Base-by-base conservation (phyloP, 2,888 invertebrate species). In the Sinotaia quadrata region DNA sequence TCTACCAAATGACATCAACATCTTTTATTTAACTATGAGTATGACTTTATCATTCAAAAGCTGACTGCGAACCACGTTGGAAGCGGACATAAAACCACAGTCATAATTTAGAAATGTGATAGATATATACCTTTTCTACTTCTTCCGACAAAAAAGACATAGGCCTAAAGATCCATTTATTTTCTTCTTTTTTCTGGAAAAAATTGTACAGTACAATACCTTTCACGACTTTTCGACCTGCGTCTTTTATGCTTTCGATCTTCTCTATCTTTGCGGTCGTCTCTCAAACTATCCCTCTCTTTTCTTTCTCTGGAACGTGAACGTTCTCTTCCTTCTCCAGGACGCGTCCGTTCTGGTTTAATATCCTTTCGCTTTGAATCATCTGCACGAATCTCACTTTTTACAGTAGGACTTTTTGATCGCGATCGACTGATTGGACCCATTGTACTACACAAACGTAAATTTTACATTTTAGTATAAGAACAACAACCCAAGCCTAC, bases 241-340 rank as follows among this genome's bases (percentile, higher is more conserved):
- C 72, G 76, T 59, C 75, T 70, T 61, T 78, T 74, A 67, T 80
- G 79, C 47, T 80, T 77, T 21, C 79, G 57, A 68, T 69, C 18
- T 75, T 78, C 47, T 71, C 69, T 47, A 77, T 77, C 60, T 75
- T 72, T 47, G 61, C 75, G 56, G 15, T 65, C 65, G 29, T 65
- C 65, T 44, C 54, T 65, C n/a, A n/a, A n/a, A 10, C 29, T 36
- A 33, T 65, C 65, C 24, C 62, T 36, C 10, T 62, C 62, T 44
- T 47, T 44, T 34, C 80, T 68, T 49, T 75, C 73, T 66, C 74
- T 69, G 3, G 73, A 73, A 21, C 68, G 29, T 27, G 75, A 75
- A 37, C 75, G 54, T 4, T 74, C 74, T 59, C 71, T 69, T 1
- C 69, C 62, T 37, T 70, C 67, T 33, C 44, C 68, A 24, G 49